A percentile compares a stretch with the other conserved stretches of the same genome.
Evolutionary conservation across 1,140 invertebrate genomes (phyloP).

Genomic region (Musca domestica): DNA sequence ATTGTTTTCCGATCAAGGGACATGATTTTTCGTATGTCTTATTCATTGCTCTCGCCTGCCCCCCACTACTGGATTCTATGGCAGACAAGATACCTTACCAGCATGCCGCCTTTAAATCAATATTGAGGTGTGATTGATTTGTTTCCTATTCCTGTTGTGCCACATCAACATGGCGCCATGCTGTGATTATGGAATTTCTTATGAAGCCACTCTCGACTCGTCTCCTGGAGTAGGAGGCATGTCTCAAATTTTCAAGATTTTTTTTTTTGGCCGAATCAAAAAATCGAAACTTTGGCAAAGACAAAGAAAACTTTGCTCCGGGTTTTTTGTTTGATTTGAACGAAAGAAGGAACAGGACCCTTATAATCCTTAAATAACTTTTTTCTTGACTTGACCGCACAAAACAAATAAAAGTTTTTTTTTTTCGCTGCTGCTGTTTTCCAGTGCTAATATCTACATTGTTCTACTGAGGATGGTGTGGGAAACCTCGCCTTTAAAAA

Average conservation of each 20-base stretch:
- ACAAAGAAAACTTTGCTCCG: too few species aligned
- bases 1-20: conserved; percentile 49
- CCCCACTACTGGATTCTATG: background rate
- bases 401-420: conserved; percentile 10
- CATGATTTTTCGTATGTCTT: conserved; percentile 11
- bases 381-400: conserved; percentile 15
- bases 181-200: too few species aligned
- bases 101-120: conserved; percentile 7
- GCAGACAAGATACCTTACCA: background rate
- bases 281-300: too few species aligned
- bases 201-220: too few species aligned
- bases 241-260: too few species aligned
- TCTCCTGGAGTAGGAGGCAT: too few species aligned
- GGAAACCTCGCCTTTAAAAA: too few species aligned
- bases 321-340: too few species aligned
- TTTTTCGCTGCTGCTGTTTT: background rate
- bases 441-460: too few species aligned
- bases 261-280: too few species aligned
- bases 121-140: conserved; percentile 21
- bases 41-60: conserved; percentile 27
- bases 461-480: too few species aligned
- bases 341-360: background rate
- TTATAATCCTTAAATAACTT: conserved; percentile 13
- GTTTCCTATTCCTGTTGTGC: background rate
- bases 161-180: too few species aligned